Conservation (phyloP, 2,113 vertebrate genomes). For the Myrmecobius fasciatus region DNA sequence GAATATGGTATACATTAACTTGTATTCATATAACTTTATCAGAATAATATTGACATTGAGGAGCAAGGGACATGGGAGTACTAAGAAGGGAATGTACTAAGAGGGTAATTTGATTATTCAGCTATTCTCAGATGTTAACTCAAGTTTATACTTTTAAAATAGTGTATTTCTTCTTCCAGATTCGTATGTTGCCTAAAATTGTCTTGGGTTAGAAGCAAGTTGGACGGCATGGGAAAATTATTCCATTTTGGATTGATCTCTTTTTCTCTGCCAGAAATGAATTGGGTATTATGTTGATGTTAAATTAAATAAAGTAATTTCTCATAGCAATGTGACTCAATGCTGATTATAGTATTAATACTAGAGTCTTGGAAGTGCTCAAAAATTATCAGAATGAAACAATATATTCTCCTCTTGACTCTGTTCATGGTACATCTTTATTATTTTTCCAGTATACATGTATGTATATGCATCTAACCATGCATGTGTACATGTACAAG, state of each 20-base stretch:
- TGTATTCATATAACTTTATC: neutral
- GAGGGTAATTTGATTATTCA: neutral
- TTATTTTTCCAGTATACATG: neutral
- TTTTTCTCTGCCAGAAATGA: neutral
- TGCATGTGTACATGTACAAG: neutral
- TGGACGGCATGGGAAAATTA: neutral
- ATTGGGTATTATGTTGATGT: neutral
- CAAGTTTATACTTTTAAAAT: neutral
- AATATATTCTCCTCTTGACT: neutral
- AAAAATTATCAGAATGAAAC: neutral
- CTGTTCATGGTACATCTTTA: neutral
- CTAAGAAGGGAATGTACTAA: neutral
- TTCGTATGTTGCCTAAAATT: neutral
- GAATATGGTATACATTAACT: neutral
- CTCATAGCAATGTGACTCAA: neutral
- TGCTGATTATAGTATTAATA: neutral
- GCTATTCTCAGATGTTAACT: neutral
- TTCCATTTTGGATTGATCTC: neutral
- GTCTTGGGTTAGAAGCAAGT: neutral
- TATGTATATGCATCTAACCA: neutral
- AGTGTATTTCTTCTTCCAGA: neutral
- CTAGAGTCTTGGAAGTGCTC: neutral
- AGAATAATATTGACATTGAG: neutral
- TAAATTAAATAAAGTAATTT: neutral
- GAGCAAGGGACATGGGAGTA: neutral